Percentiles rank a stretch among this genome's conserved stretches.
phyloP scores from a whole-genome alignment of 2,113 vertebrate genomes.

The Triplophysa siluroides region DNA sequence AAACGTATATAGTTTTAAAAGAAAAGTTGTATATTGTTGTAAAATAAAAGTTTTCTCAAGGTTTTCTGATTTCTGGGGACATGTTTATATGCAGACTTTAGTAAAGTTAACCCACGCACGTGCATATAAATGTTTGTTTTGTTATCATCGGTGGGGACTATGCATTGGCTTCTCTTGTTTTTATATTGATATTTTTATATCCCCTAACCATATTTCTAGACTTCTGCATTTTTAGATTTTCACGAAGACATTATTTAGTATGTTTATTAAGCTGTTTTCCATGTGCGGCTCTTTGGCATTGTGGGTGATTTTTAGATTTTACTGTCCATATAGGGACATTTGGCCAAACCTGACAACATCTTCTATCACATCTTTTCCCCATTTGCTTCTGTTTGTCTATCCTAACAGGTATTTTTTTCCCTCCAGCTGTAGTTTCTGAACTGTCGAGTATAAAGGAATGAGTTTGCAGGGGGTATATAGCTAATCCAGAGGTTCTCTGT shows the following conservation, averaged over 20 bases:
- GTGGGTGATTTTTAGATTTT: conserved; percentile 3
- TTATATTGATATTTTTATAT: no score
- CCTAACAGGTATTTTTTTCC: conserved; percentile 31
- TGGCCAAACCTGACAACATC: background rate
- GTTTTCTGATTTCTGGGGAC: no score
- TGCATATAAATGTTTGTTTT: no score
- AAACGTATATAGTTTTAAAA: no score
- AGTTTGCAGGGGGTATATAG: background rate
- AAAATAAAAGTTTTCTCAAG: no score
- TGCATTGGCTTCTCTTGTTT: background rate
- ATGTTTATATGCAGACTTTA: background rate
- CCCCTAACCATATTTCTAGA: background rate
- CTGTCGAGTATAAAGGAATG: background rate
- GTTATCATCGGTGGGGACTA: background rate
- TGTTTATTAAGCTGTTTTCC: no score
- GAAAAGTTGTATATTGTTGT: no score
- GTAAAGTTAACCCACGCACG: no score
- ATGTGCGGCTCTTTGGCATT: conserved; percentile 4
- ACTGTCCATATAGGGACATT: background rate
- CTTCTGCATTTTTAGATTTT: no score
- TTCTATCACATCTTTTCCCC: background rate
- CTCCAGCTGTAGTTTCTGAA: background rate
- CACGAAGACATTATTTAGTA: no score
- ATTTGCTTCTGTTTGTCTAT: conserved; percentile 33
- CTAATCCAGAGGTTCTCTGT: background rate